A percentile compares a stretch with the other conserved stretches of the same genome.
Conservation (phyloP, 2,797 vertebrate genomes). For the Protonibea diacanthus region DNA sequence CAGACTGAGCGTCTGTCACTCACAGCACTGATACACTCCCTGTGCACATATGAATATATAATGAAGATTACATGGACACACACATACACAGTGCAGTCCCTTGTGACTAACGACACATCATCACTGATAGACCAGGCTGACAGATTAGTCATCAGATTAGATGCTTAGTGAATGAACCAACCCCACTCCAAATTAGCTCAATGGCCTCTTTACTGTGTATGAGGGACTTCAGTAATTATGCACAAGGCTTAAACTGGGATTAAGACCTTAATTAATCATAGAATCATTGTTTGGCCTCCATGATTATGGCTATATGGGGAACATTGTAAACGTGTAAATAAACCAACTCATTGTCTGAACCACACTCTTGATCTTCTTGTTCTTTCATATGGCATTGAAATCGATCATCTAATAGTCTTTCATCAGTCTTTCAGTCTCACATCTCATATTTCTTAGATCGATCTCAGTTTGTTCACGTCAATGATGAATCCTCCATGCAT, state of each 20-base stretch:
- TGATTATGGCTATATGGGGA: slow-evolving; percentile 36
- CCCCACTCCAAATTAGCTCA: slow-evolving; percentile 44
- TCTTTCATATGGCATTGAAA: no score
- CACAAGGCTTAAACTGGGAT: slow-evolving; percentile 48
- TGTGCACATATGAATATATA: slow-evolving; percentile 56
- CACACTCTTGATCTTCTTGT: no score
- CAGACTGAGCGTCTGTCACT: slow-evolving; percentile 55
- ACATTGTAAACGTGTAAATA: no score
- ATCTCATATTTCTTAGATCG: no score
- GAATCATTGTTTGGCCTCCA: slow-evolving; percentile 30
- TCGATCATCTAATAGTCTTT: no score
- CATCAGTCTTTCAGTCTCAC: no score
- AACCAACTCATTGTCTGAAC: no score
- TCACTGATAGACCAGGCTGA: slow-evolving; percentile 2
- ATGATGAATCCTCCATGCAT: no score
- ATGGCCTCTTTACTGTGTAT: slow-evolving; percentile 40
- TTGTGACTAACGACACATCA: slow-evolving; percentile 31
- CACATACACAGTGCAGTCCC: slow-evolving; percentile 15
- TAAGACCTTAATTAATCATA: slow-evolving; percentile 56
- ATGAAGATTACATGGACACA: slow-evolving; percentile 33
- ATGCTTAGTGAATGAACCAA: slow-evolving; percentile 44
- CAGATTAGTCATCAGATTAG: slow-evolving; percentile 63
- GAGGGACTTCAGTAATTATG: slow-evolving; percentile 52
- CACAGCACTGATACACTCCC: slow-evolving; percentile 44
- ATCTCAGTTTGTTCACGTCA: no score